Evolutionary conservation across 2,888 invertebrate genomes (phyloP).

Genomic region (Epirrita christyi): DNA sequence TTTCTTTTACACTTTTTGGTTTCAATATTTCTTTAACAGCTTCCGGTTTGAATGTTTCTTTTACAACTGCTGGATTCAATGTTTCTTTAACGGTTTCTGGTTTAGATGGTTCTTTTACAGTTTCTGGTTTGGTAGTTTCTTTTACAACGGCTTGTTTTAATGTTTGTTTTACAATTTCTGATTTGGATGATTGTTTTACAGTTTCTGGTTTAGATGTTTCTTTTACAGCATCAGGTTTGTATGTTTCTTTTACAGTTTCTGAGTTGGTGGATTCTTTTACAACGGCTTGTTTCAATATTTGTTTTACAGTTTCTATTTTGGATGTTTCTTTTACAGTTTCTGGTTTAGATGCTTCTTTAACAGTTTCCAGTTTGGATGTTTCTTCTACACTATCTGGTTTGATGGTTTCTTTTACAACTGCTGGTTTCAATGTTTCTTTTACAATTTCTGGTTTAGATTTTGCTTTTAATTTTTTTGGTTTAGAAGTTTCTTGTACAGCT

Average conservation of each 20-base stretch:
- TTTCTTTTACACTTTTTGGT: background rate
- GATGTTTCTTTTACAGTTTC: background rate
- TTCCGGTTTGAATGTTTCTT: background rate
- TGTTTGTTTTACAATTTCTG: background rate
- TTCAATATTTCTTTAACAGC: background rate
- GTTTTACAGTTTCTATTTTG: background rate
- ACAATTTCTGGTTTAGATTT: conserved; percentile 3
- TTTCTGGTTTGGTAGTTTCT: background rate
- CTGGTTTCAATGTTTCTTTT: background rate
- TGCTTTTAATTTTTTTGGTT: conserved; percentile 3
- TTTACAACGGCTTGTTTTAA: background rate
- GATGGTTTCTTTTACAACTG: background rate
- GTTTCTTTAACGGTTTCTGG: background rate
- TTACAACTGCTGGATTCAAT: background rate
- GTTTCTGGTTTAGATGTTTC: background rate
- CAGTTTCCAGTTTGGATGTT: background rate
- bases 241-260: background rate
- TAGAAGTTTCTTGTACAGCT: background rate
- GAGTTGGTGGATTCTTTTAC: conserved; percentile 1
- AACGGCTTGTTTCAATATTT: background rate
- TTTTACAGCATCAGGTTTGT: background rate
- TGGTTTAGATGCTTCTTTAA: background rate
- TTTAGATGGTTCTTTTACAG: background rate
- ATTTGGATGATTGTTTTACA: background rate
- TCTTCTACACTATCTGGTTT: conserved; percentile 1